Evolutionary conservation across 2,797 vertebrate genomes (phyloP), one percentile per base, ranked within the genome.

Genomic region (Gastrophryne carolinensis): DNA sequence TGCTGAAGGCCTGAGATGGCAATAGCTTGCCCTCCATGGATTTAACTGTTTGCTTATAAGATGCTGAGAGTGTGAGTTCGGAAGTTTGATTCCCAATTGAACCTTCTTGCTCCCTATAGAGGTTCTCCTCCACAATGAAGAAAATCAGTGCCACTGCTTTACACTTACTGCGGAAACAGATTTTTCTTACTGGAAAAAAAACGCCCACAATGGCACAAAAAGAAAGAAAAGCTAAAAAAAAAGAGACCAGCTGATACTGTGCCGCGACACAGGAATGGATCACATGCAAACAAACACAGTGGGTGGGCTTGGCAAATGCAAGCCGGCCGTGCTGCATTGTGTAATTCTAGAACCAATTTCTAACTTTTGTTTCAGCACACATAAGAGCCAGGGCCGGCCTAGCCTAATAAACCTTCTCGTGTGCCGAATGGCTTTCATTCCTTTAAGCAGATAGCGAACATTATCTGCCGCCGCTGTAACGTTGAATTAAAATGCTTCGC

Each of bases 241-340:
- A 56, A 12, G 12, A 11, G 32, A 27, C 32, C 24, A 73, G 53
- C 32, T 54, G 60, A 30, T n/a, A 64, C 35, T 54, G 10, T 63
- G 13, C 53, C 39, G 41, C 30, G 24, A 70, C 37, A 49, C n/a
- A 56, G 57, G 70, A 37, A 64, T 37, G 58, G 17, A 65, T 52
- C 67, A 17, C 37, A 47, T 65, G 13, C 44, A 57, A 41, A 47
- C 47, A 72, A 11, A 57, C 10, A 15, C n/a, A 9, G 21, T 72
- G 75, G 67, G 75, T 78, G 75, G 67, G 50, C 68, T 78, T 72
- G 52, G 75, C 52, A 72, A 35, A 17, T 19, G 15, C 39, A 50
- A 5, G 13, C 23, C 24, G 11, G n/a, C 23, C 41, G 54, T 76
- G 44, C 47, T 12, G 71, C 47, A 47, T 56, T 27, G 15, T 65